Evolutionary conservation across 1,140 invertebrate genomes (phyloP).

Genomic region (Drosophila simulans): DNA sequence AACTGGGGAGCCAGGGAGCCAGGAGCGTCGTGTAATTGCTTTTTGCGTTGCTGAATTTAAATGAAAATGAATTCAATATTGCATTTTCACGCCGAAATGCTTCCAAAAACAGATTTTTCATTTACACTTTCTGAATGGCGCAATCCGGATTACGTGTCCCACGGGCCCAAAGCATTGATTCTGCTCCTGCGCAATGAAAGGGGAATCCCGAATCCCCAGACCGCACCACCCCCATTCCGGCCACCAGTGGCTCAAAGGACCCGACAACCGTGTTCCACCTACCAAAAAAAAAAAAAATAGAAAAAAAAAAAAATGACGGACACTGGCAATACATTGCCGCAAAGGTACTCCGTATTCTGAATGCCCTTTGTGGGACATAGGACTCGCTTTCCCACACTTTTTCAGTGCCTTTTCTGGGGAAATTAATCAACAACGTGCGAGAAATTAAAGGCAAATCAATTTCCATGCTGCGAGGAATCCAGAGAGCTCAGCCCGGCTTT

Average conservation of each 20-base stretch:
- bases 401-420: constrained; percentile 51
- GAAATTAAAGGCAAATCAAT: constrained; percentile 69
- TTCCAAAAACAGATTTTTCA: constrained; percentile 84
- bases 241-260: constrained; percentile 61
- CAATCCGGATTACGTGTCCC: constrained; percentile 84
- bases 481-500: constrained; percentile 23
- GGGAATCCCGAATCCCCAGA: constrained; percentile 2
- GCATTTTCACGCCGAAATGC: constrained; percentile 84
- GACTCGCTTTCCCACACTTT: constrained; percentile 71
- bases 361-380: constrained; percentile 77
- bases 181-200: constrained; percentile 69
- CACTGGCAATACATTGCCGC: constrained; percentile 56
- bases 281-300: constrained; percentile 23
- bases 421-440: constrained; percentile 80
- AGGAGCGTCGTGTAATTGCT: constrained; percentile 71
- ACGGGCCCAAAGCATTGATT: constrained; percentile 81
- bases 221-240: background rate
- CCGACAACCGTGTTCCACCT: constrained; percentile 9
- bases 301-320: constrained; percentile 31
- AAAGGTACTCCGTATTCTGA: constrained; percentile 72
- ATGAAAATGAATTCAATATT: constrained; percentile 84
- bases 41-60: constrained; percentile 81
- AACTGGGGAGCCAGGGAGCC: background rate
- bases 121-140: constrained; percentile 84
- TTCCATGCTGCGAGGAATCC: constrained; percentile 23